Evolutionary conservation across 1,140 invertebrate species (phyloP).

Genomic region (Tetramorium parvispinum): DNA sequence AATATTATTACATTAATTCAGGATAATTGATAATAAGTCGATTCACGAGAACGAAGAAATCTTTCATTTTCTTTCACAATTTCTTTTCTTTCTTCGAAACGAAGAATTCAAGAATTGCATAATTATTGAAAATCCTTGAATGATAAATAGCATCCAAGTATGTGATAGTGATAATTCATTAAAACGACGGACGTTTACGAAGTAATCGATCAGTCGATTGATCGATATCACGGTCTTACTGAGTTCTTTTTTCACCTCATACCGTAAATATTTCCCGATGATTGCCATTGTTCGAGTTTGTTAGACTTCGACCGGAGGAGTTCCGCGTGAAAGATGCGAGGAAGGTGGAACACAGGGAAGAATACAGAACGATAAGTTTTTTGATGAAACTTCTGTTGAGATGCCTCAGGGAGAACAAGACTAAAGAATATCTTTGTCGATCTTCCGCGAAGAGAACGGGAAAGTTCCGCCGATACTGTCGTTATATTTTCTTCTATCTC

Average conservation of each 20-base stretch:
- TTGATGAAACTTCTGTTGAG: slow-evolving; percentile 61
- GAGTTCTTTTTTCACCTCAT: slow-evolving; percentile 28
- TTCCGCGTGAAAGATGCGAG: slow-evolving; percentile 27
- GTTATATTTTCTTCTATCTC: slow-evolving; percentile 54
- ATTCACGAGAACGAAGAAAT: neutral
- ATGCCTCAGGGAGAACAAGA: slow-evolving; percentile 30
- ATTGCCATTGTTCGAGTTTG: slow-evolving; percentile 65
- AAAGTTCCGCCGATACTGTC: slow-evolving; percentile 59
- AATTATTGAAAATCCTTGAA: neutral
- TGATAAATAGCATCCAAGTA: neutral
- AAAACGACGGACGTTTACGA: slow-evolving; percentile 1
- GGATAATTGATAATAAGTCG: neutral
- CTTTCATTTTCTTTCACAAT: neutral
- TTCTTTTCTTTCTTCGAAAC: neutral
- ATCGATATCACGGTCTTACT: slow-evolving; percentile 4
- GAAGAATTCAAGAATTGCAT: neutral
- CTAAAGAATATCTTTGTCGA: slow-evolving; percentile 58
- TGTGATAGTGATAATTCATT: slow-evolving; percentile 17
- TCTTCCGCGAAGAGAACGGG: slow-evolving; percentile 10
- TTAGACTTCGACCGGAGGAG: slow-evolving; percentile 57
- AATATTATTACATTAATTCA: slow-evolving; percentile 11
- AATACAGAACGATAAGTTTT: slow-evolving; percentile 62
- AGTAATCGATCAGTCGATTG: neutral
- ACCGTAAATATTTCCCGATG: slow-evolving; percentile 62
- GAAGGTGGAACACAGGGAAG: slow-evolving; percentile 10